Percentiles rank a stretch among this genome's conserved stretches.
Evolutionary conservation across 2,797 vertebrate genomes (phyloP).

Genomic region (Prionace glauca): DNA sequence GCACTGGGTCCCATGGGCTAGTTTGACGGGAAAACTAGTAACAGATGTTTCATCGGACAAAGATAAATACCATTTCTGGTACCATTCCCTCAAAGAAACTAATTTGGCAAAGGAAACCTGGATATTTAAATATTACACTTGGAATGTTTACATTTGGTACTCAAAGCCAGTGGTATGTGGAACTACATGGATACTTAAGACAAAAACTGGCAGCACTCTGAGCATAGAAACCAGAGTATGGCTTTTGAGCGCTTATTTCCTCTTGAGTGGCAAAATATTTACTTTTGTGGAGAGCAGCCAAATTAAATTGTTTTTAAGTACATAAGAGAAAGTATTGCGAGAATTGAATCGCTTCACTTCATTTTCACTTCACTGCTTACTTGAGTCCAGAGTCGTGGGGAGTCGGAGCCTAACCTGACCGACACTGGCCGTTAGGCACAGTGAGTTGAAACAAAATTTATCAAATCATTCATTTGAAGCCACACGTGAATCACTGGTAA

Average conservation of each 20-base stretch:
- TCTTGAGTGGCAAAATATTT: conserved; percentile 20
- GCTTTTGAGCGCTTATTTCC: conserved; percentile 18
- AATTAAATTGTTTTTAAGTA: not conserved
- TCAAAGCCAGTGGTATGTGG: not conserved
- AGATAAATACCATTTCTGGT: conserved; percentile 10
- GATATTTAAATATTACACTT: conserved; percentile 19
- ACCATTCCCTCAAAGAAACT: not conserved
- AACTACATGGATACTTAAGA: not conserved
- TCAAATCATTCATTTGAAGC: not conserved
- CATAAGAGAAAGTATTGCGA: not conserved
- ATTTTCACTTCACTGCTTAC: too few species aligned
- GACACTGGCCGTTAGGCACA: too few species aligned
- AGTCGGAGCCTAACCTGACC: too few species aligned
- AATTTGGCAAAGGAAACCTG: not conserved
- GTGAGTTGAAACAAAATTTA: not conserved
- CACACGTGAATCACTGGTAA: not conserved
- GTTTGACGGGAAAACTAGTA: not conserved
- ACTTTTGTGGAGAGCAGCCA: not conserved
- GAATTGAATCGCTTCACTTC: too few species aligned
- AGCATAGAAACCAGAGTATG: not conserved
- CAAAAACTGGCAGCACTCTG: not conserved
- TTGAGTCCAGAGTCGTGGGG: too few species aligned
- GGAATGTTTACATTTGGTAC: not conserved
- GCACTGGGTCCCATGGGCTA: not conserved
- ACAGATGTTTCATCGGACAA: not conserved